Base-by-base conservation (phyloP, 2,888 invertebrate genomes). In the Incurvaria masculella region DNA sequence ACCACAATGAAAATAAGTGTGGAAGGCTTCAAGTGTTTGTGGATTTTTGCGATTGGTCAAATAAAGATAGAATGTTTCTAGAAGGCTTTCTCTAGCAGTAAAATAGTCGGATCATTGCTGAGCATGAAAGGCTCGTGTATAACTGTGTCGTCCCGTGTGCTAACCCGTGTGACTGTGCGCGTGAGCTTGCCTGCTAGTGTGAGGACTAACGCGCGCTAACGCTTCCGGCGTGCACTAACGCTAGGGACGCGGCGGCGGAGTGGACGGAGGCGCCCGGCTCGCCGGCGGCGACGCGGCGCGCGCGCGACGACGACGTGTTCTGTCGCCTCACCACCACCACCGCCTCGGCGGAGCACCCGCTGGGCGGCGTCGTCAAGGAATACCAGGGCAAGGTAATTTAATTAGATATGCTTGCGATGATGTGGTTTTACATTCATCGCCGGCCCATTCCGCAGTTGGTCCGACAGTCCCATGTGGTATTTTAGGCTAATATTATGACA, bases 221-320 rank as follows among this genome's bases (percentile, higher is more conserved):
- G 33, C 33, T 33, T 33, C 11, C 33, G 33, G 55, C 57, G 55
- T 48, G 50, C 49, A 57, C 58, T 56, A 56, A 56, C 55, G 57
- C 68, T 33, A 71, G 71, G 61, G 71, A 70, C 56, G 51, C 56
- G 56, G 54, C 56, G 51, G n/a, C 17, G 33, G 21, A 21, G n/a
- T 57, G 56, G 59, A 75, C 72, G 56, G 79, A 82, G 56, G 84
- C 85, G 58, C 80, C 81, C 51, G 81, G 81, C 47, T 82, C 83
- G 14, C 79, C 78, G 5, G 69, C 76, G 42, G 72, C 60, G 68
- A 81, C 61, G 82, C 84, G 61, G 73, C 88, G 60, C 66, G 84
- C 59, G 60, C 76, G 59, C 58, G 84, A 87, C 58, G 86, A 87
- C 58, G 89, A 91, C 71, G 91, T 91, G 52, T 91, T 91, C 69